Base-by-base conservation (phyloP, 2,113 vertebrate species). In the Hyla sarda region DNA sequence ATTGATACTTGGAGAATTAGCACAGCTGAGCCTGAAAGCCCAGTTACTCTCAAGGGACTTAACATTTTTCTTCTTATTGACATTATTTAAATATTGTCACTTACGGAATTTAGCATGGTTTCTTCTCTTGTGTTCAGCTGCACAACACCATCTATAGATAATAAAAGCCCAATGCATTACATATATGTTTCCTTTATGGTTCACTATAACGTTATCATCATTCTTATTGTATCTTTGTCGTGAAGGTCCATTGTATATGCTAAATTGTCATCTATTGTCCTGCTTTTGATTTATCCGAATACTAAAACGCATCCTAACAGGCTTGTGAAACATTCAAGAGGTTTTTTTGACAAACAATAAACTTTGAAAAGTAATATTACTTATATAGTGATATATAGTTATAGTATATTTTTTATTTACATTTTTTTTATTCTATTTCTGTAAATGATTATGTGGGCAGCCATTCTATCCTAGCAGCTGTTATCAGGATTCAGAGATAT, bases 1-100 rank as follows among this genome's bases (percentile, higher is more conserved):
- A 69, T 69, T 69, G 30, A 69, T 34, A 69, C 65, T 69, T 69
- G 65, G 65, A 69, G 30, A 69, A 34, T 34, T 34, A 69, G 28
- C 65, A 28, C 65, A 69, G 30, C 65, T 69, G 65, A 69, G 65
- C 30, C 32, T 34, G 5, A 19, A 34, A 34, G 30, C 65, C 0
- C 30, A 3, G 65, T 34, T 19, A 5, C 11, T 19, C 30, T 16
- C 28, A 69, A 17, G 65, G 16, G 28, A 32, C 65, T 34, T 69
- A 34, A 34, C 28, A 32, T 19, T 2, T 19, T 17, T 28, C 16
- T 69, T 32, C 14, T 69, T 69, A 34, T 34, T 19, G 65, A 34
- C 65, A 19, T 2, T 69, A 17, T n/a, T n/a, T 34, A 54, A 3
- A 17, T 21, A 2, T 19, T 21, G 52, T 7, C 17, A 19, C 17